Base-by-base conservation (phyloP, 1,140 invertebrate genomes). In the Drosophila gunungcola region DNA sequence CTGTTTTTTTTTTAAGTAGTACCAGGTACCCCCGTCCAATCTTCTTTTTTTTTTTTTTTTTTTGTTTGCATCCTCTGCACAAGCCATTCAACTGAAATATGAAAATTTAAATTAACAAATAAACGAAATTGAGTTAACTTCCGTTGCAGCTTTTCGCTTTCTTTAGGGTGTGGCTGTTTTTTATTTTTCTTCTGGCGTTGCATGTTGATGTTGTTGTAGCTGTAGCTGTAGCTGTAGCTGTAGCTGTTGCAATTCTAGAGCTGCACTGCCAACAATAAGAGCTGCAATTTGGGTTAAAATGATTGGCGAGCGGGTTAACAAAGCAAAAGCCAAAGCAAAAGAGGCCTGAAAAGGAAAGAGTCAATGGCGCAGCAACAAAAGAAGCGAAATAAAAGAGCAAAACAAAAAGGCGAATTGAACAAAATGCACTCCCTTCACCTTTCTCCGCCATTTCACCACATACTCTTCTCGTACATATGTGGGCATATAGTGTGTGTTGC, bases 251-350 rank as follows among this genome's bases (percentile, higher is more conserved):
- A 80, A 73, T 51, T 76, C 63, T 77, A 80, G 78, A 82, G 81
- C 67, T 75, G n/a, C 27, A 9, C 46, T 5, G 6, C 45, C 67
- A 73, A 75, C 78, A 72, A 60, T 62, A 78, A 75, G 69, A 67
- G 72, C 67, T 25, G 81, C 75, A 83, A 88, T 89, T 80, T 89
- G 75, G 83, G 80, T 83, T 88, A 89, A 88, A 88, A 88, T 89
- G 73, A 89, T 88, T 89, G 79, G 64, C 67, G 81, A 58, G 54
- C 48, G 39, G 34, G 21, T 49, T 54, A 78, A 77, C 78, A 78
- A 57, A 72, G 57, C 68, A 32, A 34, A 51, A 51, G 48, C 48
- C n/a, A 54, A 57, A 73, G 52, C 63, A 64, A 51, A 48, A 70
- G 64, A 70, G 65, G 65, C 74, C 57, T 52, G 46, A 82, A 69